Evolutionary conservation across 2,113 vertebrate genomes (phyloP).

Genomic region (Chroicocephalus ridibundus): DNA sequence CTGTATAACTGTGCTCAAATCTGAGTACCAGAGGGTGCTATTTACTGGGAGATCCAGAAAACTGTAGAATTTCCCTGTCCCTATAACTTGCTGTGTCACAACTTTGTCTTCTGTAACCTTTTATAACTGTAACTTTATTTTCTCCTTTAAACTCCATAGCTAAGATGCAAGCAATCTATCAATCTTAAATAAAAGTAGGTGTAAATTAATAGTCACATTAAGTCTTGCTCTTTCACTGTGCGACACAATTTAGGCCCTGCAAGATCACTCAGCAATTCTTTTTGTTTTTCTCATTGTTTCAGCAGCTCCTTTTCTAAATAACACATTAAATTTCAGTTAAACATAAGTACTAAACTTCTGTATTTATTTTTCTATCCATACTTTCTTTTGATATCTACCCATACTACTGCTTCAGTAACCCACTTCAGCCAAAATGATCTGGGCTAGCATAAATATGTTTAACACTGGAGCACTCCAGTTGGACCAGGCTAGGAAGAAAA

Average conservation of each 20-base stretch:
- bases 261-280: background rate
- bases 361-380: background rate
- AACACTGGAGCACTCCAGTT: background rate
- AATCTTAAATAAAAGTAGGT: background rate
- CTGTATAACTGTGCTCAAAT: background rate
- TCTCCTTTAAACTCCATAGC: background rate
- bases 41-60: background rate
- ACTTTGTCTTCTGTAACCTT: background rate
- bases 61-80: background rate
- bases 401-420: background rate
- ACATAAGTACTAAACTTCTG: background rate
- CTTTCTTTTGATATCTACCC: background rate
- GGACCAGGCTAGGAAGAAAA: background rate
- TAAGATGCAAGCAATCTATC: background rate
- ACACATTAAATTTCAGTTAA: background rate
- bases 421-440: background rate
- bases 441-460: background rate
- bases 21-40: background rate
- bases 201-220: background rate
- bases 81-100: background rate
- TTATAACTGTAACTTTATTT: background rate
- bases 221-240: background rate
- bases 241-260: background rate
- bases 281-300: background rate
- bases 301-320: background rate